phyloP scores from a whole-genome alignment of 2,113 vertebrate species.

The Anthoscopus minutus region DNA sequence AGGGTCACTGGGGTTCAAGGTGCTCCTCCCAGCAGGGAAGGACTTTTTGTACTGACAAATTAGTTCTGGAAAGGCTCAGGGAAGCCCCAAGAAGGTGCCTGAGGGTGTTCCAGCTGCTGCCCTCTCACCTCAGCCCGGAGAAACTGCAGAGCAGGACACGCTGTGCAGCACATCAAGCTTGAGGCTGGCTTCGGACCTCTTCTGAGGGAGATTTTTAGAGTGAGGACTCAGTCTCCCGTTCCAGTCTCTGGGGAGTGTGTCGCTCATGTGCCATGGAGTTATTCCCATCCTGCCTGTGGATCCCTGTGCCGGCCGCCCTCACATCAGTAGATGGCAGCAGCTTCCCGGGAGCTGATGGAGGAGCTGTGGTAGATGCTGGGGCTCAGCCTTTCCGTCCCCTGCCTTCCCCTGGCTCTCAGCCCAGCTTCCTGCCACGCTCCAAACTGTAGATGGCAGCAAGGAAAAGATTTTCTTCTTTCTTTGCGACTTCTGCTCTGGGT shows the following conservation, averaged over 20 bases:
- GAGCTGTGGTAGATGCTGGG: accelerated
- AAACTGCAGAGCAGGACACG: accelerated
- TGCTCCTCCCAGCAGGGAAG: neutral
- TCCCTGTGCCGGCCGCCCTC: neutral
- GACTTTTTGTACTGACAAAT: neutral
- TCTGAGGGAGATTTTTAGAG: neutral
- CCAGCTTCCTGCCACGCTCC: neutral
- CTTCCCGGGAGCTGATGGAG: neutral
- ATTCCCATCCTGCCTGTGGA: neutral
- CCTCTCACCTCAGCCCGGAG: neutral
- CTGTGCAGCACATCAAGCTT: neutral
- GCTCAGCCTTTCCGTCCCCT: neutral
- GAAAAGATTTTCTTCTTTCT: neutral
- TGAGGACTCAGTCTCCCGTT: accelerated
- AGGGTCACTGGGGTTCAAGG: neutral
- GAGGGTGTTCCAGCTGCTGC: neutral
- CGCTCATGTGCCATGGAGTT: accelerated
- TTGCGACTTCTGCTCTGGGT: neutral
- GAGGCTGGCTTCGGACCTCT: neutral
- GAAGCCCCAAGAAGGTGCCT: neutral
- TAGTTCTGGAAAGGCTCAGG: neutral
- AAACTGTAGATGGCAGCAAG: slow-evolving; percentile 49
- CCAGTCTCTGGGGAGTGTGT: neutral
- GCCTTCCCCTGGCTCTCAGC: neutral
- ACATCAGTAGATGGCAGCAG: slow-evolving; percentile 54